Percentiles rank a stretch among this genome's conserved stretches.
phyloP scores from a whole-genome alignment of 2,888 invertebrate genomes.

The Terebella lapidaria region DNA sequence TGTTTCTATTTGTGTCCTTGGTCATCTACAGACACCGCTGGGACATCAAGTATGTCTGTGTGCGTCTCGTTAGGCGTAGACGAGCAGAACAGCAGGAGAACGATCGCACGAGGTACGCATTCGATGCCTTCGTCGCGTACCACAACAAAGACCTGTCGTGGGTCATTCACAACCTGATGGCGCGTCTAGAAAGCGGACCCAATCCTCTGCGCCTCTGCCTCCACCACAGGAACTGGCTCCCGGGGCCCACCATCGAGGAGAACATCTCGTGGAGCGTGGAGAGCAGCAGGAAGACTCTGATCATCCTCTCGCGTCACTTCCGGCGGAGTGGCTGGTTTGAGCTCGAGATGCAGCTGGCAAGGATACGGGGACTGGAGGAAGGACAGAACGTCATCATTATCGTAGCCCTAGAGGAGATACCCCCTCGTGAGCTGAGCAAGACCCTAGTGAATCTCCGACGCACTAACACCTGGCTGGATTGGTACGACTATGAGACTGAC shows the following conservation, averaged over 20 bases:
- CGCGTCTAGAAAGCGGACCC: conserved; percentile 59
- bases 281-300: conserved; percentile 62
- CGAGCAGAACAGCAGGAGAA: background rate
- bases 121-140: conserved; percentile 69
- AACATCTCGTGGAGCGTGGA: conserved; percentile 70
- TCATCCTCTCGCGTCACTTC: conserved; percentile 64
- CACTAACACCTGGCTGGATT: conserved; percentile 8
- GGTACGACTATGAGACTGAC: conserved; percentile 5
- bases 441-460: conserved; percentile 53
- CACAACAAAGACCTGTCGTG: conserved; percentile 64
- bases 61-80: background rate
- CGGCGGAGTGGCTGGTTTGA: conserved; percentile 69
- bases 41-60: background rate
- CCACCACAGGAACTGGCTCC: conserved; percentile 69
- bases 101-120: conserved; percentile 47
- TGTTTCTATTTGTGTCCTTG: too few species aligned
- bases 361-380: conserved; percentile 55
- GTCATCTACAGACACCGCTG: background rate
- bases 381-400: conserved; percentile 64
- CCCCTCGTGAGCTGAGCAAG: conserved; percentile 61
- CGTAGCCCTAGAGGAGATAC: conserved; percentile 65
- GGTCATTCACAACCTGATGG: conserved; percentile 63
- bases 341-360: conserved; percentile 69
- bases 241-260: conserved; percentile 67
- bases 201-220: conserved; percentile 63